A percentile compares a stretch with the other conserved stretches of the same genome.
Conservation (phyloP, 2,888 invertebrate species). For the Ectemnius lituratus region DNA sequence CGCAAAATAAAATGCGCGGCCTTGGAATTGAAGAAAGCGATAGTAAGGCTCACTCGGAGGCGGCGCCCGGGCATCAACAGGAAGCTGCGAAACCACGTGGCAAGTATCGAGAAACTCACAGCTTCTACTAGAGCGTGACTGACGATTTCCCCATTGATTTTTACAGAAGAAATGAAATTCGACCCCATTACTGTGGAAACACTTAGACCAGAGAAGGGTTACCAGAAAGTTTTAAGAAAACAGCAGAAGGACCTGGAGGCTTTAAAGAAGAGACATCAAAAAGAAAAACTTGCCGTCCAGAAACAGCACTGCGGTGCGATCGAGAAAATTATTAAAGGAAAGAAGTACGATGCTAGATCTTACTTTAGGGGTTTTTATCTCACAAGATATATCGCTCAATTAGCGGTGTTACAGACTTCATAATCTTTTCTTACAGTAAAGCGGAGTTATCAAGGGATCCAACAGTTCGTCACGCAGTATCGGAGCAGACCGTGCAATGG, state of each 20-base stretch:
- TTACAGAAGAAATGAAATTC: constrained; percentile 83
- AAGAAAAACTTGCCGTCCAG: constrained; percentile 94
- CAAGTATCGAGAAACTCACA: constrained; percentile 32
- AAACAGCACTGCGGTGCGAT: constrained; percentile 94
- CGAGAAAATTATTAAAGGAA: constrained; percentile 96
- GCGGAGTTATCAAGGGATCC: constrained; percentile 89
- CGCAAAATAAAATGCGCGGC: constrained; percentile 93
- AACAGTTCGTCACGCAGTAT: constrained; percentile 89
- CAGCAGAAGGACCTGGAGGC: constrained; percentile 97
- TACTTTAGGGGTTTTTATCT: too few relatives aligned
- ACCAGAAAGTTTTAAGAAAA: constrained; percentile 94
- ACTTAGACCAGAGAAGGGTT: constrained; percentile 92
- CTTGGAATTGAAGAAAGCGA: constrained; percentile 94
- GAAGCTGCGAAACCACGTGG: constrained; percentile 73
- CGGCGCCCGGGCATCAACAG: constrained; percentile 66
- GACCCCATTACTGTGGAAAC: constrained; percentile 94
- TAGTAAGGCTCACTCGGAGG: constrained; percentile 75
- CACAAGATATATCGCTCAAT: too few relatives aligned
- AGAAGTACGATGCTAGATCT: constrained; percentile 83
- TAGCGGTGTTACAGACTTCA: neutral
- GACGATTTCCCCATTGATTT: neutral
- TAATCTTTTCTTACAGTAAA: constrained; percentile 81
- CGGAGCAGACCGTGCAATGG: constrained; percentile 97
- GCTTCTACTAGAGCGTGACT: neutral
- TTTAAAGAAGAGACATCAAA: constrained; percentile 94